Evolutionary conservation across 1,140 invertebrate genomes (phyloP).

Genomic region (Magallana ariakensis): DNA sequence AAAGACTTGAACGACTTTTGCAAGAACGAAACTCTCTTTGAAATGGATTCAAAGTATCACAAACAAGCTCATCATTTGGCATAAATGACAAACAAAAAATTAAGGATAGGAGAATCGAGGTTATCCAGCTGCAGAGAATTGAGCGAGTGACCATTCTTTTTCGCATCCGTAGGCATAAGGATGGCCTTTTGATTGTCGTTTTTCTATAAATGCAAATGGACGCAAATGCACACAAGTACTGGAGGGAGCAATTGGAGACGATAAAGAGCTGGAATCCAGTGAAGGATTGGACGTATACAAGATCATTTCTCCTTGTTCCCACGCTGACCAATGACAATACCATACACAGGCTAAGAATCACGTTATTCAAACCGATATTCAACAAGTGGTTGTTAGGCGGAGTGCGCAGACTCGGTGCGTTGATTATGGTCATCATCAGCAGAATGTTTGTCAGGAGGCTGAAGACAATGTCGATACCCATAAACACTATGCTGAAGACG

Average conservation of each 20-base stretch:
- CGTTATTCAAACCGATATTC: conserved; percentile 72
- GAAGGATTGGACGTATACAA: conserved; percentile 45
- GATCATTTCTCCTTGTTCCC: conserved; percentile 44
- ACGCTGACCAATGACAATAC: conserved; percentile 58
- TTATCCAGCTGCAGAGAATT: conserved; percentile 63
- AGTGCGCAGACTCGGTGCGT: conserved; percentile 68
- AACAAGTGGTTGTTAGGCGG: conserved; percentile 72
- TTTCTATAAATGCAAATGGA: conserved; percentile 69
- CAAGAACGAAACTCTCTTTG: conserved; percentile 46
- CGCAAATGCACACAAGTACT: conserved; percentile 72
- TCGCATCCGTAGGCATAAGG: conserved; percentile 59
- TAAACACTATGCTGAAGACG: conserved; percentile 59
- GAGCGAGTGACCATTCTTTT: conserved; percentile 62
- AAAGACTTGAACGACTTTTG: not conserved
- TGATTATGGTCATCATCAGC: conserved; percentile 63
- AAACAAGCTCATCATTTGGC: conserved; percentile 44
- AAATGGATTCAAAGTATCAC: conserved; percentile 61
- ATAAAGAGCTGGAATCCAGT: conserved; percentile 68
- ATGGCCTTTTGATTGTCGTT: conserved; percentile 63
- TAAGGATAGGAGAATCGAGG: conserved; percentile 60
- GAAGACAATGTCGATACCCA: conserved; percentile 52
- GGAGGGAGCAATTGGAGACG: conserved; percentile 60
- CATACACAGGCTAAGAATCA: conserved; percentile 65
- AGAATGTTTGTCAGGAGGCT: conserved; percentile 61
- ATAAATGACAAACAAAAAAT: conserved; percentile 62